Evolutionary conservation across 1,140 invertebrate genomes (phyloP).

Genomic region (Mactra quadrangularis): DNA sequence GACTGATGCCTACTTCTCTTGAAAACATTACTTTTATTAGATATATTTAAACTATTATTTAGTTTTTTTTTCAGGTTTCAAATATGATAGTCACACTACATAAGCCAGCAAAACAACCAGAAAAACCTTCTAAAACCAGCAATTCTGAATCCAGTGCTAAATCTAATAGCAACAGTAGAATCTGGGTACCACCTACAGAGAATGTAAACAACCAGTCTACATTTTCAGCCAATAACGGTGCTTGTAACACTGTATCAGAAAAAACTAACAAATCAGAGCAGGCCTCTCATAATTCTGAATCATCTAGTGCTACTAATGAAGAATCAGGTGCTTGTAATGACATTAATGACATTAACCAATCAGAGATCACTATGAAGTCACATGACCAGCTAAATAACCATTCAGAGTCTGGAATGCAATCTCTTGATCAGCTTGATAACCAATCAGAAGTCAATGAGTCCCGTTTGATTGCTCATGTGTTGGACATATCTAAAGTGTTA

Average conservation of each 20-base stretch:
- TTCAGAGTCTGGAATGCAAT: too few relatives aligned
- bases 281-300: too few relatives aligned
- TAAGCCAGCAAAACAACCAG: constrained; percentile 72
- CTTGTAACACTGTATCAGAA: background rate
- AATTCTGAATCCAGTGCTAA: background rate
- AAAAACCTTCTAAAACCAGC: background rate
- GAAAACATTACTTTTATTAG: too few relatives aligned
- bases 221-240: constrained; percentile 10
- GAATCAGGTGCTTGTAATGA: background rate
- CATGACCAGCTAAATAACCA: background rate
- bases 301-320: background rate
- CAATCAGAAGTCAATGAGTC: too few relatives aligned
- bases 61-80: constrained; percentile 85
- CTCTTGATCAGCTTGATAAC: too few relatives aligned
- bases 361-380: background rate
- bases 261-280: constrained; percentile 18
- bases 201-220: background rate
- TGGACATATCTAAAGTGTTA: constrained; percentile 92
- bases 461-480: constrained; percentile 92
- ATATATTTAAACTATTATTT: too few relatives aligned
- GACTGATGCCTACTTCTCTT: too few relatives aligned
- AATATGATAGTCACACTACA: constrained; percentile 88
- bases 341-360: constrained; percentile 29
- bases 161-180: constrained; percentile 4
- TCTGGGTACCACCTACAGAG: constrained; percentile 54